Base-by-base conservation (phyloP, 2,113 vertebrate species). In the Channa argus region DNA sequence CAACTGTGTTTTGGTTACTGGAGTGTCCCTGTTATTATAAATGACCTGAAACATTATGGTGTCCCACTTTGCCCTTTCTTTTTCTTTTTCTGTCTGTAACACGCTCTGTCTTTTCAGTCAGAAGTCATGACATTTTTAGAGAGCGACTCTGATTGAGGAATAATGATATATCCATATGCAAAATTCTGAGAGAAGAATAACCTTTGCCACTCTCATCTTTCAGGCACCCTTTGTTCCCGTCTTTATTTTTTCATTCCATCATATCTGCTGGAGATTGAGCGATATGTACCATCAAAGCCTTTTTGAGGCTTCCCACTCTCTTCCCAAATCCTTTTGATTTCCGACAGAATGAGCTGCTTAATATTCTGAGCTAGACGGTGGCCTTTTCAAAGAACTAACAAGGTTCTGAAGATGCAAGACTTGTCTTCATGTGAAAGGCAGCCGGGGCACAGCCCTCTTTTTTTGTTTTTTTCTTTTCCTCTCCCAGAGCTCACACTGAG, bases 331-430 rank as follows among this genome's bases (percentile, higher is more conserved):
- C 85, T 88, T 93, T 93, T 92, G 88, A 92, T 91, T 90, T 92
- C 85, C 41, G 73, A 85, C 79, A 82, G 81, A 80, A 77, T 54
- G 71, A 79, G 55, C 93, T 93, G 86, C 76, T 94, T 94, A 93
- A 91, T 93, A 94, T 94, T 95, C 93, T 76, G 82, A 89, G 88
- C 70, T 84, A 90, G 89, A 92, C 90, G 9, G 82, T 88, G 89
- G 90, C 89, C 90, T 91, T 93, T 94, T 94, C 89, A 88, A 77
- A 90, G 80, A 94, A 89, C 88, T 86, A 90, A 89, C 90, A 90
- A 90, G 91, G 88, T 89, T 91, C 86, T 86, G 87, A 79, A 85
- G 91, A 87, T 92, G 91, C 83, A 76, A 86, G 82, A 72, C 91
- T 91, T 91, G 92, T 90, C 84, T 90, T 87, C 83, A 52, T 87